Evolutionary conservation across 2,888 invertebrate species (phyloP), one percentile per base, ranked within the genome.

Genomic region (Chromoteleia sp.): DNA sequence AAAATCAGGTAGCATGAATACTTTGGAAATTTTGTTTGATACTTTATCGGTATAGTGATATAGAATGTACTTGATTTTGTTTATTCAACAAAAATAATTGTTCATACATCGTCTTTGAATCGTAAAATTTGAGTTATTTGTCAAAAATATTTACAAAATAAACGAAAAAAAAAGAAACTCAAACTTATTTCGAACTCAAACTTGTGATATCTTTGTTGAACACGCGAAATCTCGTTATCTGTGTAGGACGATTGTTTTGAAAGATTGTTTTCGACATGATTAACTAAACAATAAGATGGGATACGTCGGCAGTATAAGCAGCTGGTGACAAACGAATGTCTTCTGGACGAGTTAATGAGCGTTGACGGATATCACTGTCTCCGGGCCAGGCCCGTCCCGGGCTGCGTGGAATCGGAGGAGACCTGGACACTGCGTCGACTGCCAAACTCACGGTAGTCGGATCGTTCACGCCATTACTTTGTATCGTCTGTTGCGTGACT

Each of bases 391-490:
- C 95, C 52, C 94, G 92, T 85, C 94, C 94, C 2, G 95, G 94
- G 19, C 93, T 93, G n/a, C 93, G 92, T n/a, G 93, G 91, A 2
- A 87, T 71, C 10, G 88, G 94, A 30, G 86, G 86, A 3, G 87
- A 85, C 76, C 89, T 87, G 36, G 89, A 85, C 25, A 89, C 85
- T 25, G 89, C 94, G 88, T 97, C 97, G 56, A 97, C 96, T 0
- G 95, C 96, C 87, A 96, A 92, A 87, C 96, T 97, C 85, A 97
- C 96, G 58, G 96, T 96, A 7, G 95, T 94, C 0, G 96, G 94
- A 90, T 96, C 96, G 87, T 95, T 95, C 48, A 96, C 94, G 4
- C 96, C 96, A 87, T 96, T 96, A 12, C 96, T 95, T 92, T 96
- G 96, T 61, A 95, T 94, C 56, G 71, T 85, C 80, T 97, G 94